phyloP scores from a whole-genome alignment of 1,140 invertebrate species.

The Marisa cornuarietis region DNA sequence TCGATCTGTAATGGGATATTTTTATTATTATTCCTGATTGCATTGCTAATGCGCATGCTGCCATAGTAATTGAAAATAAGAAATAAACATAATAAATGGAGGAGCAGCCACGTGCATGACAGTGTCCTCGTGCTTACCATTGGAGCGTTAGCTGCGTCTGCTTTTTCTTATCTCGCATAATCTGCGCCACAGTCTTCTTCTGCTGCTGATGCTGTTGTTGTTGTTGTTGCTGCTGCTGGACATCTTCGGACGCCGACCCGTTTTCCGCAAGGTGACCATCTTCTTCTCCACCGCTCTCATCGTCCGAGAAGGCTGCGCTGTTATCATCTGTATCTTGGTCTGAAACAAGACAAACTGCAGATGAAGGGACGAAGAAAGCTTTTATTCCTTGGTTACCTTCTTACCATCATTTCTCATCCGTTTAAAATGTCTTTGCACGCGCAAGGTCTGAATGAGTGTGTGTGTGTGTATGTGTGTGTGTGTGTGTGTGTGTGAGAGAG shows the following conservation, averaged over 20 bases:
- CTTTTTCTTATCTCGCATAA: slow-evolving; percentile 63
- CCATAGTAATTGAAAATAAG: no score
- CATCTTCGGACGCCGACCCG: not conserved
- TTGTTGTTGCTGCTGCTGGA: slow-evolving; percentile 36
- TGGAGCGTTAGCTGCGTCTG: slow-evolving; percentile 57
- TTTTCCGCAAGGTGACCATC: slow-evolving; percentile 34
- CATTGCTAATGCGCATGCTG: no score
- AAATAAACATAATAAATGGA: no score
- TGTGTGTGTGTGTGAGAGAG: no score
- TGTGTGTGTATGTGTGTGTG: no score
- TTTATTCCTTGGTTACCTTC: not conserved
- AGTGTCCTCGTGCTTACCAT: slow-evolving; percentile 44
- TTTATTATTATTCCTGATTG: no score
- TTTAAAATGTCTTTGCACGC: no score
- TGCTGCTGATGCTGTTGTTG: slow-evolving; percentile 40
- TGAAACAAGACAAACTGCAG: slow-evolving; percentile 14
- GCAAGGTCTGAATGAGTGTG: no score
- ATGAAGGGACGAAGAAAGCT: not conserved
- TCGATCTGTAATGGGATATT: no score
- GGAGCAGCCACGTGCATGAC: no score
- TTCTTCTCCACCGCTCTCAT: slow-evolving; percentile 48
- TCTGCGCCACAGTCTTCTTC: slow-evolving; percentile 62
- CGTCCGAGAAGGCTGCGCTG: slow-evolving; percentile 27
- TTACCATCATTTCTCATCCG: not conserved
- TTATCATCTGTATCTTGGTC: slow-evolving; percentile 45